phyloP scores from a whole-genome alignment of 2,888 invertebrate genomes.

The Hymenopus coronatus region DNA sequence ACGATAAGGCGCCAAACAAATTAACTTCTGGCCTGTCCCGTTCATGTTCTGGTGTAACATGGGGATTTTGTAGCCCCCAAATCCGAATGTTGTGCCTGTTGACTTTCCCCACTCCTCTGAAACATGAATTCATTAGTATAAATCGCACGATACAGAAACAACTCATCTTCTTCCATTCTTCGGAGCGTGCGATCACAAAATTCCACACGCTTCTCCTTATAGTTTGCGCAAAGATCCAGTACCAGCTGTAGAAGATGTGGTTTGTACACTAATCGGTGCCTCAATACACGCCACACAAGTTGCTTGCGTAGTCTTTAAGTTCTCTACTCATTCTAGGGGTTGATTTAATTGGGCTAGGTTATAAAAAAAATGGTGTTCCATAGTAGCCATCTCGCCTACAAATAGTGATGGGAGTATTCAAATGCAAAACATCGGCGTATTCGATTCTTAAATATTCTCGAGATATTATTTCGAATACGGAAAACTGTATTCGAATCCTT shows the following conservation, averaged over 20 bases:
- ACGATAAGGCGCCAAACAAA: not conserved
- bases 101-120: not conserved
- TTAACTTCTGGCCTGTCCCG: not conserved
- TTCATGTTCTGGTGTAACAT: not conserved
- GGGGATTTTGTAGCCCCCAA: not conserved
- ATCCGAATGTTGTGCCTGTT: conserved; percentile 1
- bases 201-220: too few relatives aligned
- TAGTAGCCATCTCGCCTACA: too few relatives aligned
- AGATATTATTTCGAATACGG: too few relatives aligned
- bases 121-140: not conserved
- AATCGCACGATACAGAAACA: not conserved
- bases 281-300: not conserved
- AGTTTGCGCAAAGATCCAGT: too few relatives aligned
- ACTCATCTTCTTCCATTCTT: not conserved
- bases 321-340: not conserved
- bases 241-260: too few relatives aligned
- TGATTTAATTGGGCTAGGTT: not conserved
- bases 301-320: not conserved
- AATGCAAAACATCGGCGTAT: too few relatives aligned
- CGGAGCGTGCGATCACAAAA: too few relatives aligned
- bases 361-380: too few relatives aligned
- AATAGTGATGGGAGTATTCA: too few relatives aligned
- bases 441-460: too few relatives aligned
- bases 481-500: too few relatives aligned
- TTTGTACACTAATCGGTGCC: too few relatives aligned